Evolutionary conservation across 2,797 vertebrate genomes (phyloP).

Genomic region (Oreochromis mossambicus): DNA sequence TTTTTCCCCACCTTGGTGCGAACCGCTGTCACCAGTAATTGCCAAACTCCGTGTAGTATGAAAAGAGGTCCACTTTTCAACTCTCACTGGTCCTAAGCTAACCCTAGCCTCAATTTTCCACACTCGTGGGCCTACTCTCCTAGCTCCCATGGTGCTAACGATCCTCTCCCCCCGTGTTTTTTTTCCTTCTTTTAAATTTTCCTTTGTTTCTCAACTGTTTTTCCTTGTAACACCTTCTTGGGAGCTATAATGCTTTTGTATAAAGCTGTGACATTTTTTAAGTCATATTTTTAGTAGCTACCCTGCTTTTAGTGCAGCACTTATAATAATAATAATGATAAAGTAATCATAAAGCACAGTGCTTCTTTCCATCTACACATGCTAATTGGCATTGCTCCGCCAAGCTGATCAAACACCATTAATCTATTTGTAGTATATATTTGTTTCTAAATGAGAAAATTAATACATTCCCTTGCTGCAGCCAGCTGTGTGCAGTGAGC

Average conservation of each 20-base stretch:
- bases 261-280: not conserved
- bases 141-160: not conserved
- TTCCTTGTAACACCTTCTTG: not conserved
- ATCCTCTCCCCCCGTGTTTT: not conserved
- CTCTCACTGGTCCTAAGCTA: slow-evolving; percentile 40
- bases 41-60: slow-evolving; percentile 65
- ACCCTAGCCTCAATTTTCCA: slow-evolving; percentile 52
- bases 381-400: slow-evolving; percentile 47
- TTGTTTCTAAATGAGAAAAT: slow-evolving; percentile 71
- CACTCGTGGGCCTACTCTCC: slow-evolving; percentile 10
- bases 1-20: slow-evolving; percentile 42
- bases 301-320: slow-evolving; percentile 26
- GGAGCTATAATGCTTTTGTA: not conserved
- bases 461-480: slow-evolving; percentile 54
- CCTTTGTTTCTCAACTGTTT: not conserved
- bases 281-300: slow-evolving; percentile 13
- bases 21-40: slow-evolving; percentile 64
- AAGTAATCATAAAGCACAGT: slow-evolving; percentile 17
- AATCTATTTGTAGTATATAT: slow-evolving; percentile 69
- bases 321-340: not conserved
- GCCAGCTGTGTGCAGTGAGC: slow-evolving; percentile 57
- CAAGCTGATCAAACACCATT: slow-evolving; percentile 70
- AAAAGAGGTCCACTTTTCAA: slow-evolving; percentile 57
- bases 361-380: slow-evolving; percentile 33
- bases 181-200: not conserved